Evolutionary conservation across 2,888 invertebrate species (phyloP), one percentile per base, ranked within the genome.

Genomic region (Phasia obesa): DNA sequence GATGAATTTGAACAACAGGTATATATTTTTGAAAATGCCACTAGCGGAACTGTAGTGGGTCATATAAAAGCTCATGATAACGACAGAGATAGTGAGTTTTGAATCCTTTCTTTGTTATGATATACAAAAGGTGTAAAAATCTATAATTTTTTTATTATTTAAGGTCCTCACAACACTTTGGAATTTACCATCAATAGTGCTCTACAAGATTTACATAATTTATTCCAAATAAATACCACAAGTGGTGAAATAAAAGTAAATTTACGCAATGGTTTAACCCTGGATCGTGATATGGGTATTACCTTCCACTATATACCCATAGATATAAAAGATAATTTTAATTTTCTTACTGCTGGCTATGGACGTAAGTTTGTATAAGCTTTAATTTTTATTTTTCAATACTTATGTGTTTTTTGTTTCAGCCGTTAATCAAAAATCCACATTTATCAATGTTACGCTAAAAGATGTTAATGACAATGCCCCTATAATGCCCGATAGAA

Each of bases 401-500:
- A 55, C 19, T 4, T 21, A 35, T 35, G 35, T 35, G 3, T 35
- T 35, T 11, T 35, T 5, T 35, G 1, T 83, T 82, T 6, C 25
- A 87, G 87, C 85, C 47, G 85, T 85, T 64, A 89, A 88, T 76
- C 74, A 81, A 57, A 87, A 85, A 35, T 84, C 84, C 21, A 90
- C 90, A 0, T 88, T 90, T 57, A 88, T 94, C 0, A 85, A 75
- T 27, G 71, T 88, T 0, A 90, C 92, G 0, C 89, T 95, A 7
- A 84, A 91, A 27, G 94, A 95, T 86, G 92, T 94, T 2, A 94
- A 95, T 86, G 94, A 94, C 88, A 93, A 94, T 81, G 92, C 92
- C 0, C 94, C 94, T 0, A 89, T 92, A 84, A 86, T 93, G 86
- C 93, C 93, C 0, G 79, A 86, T 0, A 76, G 73, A 2, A 71